A percentile compares a stretch with the other conserved stretches of the same genome.
These are phyloP conservation scores for Labeo calbasu DNA, from an alignment of 2,797 vertebrate species.

Conservation along the genomic window DNA sequence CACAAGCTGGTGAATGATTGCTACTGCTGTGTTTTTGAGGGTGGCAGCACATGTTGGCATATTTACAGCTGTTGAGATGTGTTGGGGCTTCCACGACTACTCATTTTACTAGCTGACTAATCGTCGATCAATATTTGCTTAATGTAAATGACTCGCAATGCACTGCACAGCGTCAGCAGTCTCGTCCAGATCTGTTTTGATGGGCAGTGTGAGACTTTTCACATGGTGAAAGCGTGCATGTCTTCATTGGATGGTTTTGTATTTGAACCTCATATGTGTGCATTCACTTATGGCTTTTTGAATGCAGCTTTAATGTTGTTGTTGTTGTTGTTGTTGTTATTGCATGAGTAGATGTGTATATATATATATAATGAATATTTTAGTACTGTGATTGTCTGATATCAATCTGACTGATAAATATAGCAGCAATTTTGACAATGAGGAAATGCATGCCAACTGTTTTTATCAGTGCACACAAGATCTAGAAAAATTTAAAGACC, in stretches of 20 bases:
- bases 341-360: neutral
- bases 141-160: neutral
- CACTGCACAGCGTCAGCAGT: neutral
- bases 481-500: neutral
- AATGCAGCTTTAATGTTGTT: neutral
- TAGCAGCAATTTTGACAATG: neutral
- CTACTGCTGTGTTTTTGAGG: neutral
- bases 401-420: neutral
- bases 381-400: neutral
- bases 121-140: neutral
- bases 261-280: no score
- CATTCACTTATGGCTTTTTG: neutral
- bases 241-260: neutral
- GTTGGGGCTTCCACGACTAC: neutral
- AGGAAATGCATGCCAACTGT: neutral
- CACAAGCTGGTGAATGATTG: neutral
- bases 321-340: neutral
- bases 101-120: neutral
- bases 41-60: neutral
- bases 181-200: neutral
- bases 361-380: neutral
- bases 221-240: neutral
- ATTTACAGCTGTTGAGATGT: neutral
- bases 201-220: neutral
- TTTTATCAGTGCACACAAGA: neutral